Evolutionary conservation across 2,113 vertebrate species (phyloP).

Genomic region (Herpailurus yagouaroundi): DNA sequence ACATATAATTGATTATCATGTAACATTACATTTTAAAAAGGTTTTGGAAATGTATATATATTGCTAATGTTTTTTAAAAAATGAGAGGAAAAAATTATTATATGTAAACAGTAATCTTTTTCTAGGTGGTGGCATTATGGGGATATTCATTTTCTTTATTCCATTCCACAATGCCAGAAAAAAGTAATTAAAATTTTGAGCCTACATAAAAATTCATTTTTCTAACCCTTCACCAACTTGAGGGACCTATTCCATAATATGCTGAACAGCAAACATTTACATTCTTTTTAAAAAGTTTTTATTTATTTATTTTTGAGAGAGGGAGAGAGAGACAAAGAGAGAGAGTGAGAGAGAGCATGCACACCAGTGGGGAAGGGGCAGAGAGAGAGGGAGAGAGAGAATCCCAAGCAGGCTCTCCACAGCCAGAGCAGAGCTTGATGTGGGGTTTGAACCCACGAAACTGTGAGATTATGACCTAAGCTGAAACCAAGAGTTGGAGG

Average conservation of each 20-base stretch:
- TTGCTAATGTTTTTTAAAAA: neutral
- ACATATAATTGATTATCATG: neutral
- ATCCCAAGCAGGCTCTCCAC: too few species aligned
- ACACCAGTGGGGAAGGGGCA: too few species aligned
- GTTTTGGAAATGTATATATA: neutral
- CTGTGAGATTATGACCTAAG: too few species aligned
- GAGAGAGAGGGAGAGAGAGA: too few species aligned
- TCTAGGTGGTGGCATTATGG: neutral
- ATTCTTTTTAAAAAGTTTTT: neutral
- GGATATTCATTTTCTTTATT: neutral
- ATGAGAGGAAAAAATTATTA: neutral
- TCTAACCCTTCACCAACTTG: neutral
- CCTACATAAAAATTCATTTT: neutral
- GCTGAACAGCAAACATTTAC: neutral
- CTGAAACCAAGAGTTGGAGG: too few species aligned
- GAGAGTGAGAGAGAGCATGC: too few species aligned
- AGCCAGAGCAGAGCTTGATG: too few species aligned
- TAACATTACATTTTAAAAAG: neutral
- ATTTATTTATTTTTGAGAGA: too few species aligned
- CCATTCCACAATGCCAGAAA: neutral
- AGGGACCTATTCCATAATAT: neutral
- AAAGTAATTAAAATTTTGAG: neutral
- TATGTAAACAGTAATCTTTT: neutral
- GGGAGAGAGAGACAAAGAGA: too few species aligned
- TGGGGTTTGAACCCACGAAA: too few species aligned